Evolutionary conservation across 2,888 invertebrate genomes (phyloP).

Genomic region (Drosophila birchii): DNA sequence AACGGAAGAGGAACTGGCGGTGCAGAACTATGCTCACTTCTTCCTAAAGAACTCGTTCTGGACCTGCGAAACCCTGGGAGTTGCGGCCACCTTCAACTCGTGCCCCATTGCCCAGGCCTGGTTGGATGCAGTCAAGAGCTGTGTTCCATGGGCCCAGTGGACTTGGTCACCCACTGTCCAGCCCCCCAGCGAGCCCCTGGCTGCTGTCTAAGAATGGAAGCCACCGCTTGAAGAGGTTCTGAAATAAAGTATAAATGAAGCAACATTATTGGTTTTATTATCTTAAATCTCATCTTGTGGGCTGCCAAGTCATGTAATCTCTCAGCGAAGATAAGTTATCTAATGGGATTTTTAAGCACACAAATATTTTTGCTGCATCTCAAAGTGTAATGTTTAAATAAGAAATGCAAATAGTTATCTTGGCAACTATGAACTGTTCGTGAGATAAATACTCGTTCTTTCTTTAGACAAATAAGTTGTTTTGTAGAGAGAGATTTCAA

Average conservation of each 20-base stretch:
- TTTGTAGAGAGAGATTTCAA: too few relatives aligned
- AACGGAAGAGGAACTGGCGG: conserved; percentile 62
- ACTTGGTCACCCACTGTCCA: conserved; percentile 64
- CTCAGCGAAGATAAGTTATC: not conserved
- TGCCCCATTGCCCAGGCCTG: conserved; percentile 55
- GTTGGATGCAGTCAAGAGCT: conserved; percentile 58
- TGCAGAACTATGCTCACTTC: conserved; percentile 57
- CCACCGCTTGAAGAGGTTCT: not conserved
- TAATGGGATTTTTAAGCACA: not conserved
- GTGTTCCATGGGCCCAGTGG: conserved; percentile 70
- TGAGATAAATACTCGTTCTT: not conserved
- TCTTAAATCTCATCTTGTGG: not conserved
- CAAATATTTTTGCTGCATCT: not conserved
- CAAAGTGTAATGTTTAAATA: not conserved
- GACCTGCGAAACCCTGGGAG: conserved; percentile 57
- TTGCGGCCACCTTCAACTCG: conserved; percentile 51
- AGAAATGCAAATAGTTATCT: not conserved
- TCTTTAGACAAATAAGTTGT: too few relatives aligned
- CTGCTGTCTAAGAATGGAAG: conserved; percentile 14
- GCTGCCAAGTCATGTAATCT: not conserved
- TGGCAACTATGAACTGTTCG: not conserved
- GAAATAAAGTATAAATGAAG: not conserved
- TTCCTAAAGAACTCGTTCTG: conserved; percentile 62
- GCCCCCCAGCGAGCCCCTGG: conserved; percentile 67
- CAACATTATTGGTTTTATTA: not conserved